phyloP scores from a whole-genome alignment of 2,888 invertebrate species.

The Agrochola lychnidis region DNA sequence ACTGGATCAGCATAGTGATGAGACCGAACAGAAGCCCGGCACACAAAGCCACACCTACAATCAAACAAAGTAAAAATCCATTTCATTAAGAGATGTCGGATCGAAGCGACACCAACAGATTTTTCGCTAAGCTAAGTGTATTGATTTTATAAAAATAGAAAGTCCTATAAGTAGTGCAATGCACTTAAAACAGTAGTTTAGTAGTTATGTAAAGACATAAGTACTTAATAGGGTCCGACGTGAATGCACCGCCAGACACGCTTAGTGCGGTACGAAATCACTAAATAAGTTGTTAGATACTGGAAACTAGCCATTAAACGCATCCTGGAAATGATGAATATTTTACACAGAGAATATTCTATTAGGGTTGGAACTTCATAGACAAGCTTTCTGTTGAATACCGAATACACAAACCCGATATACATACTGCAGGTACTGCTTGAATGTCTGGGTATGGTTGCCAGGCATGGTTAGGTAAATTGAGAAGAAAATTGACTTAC shows the following conservation, averaged over 20 bases:
- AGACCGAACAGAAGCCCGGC: constrained; percentile 95
- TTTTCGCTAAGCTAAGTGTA: constrained; percentile 23
- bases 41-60: constrained; percentile 92
- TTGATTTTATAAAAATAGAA: constrained; percentile 45
- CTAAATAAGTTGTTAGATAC: constrained; percentile 33
- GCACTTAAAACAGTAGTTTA: constrained; percentile 17
- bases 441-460: not conserved
- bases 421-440: not conserved
- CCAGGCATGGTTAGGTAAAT: not conserved
- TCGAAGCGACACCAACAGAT: constrained; percentile 13
- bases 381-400: not conserved
- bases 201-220: constrained; percentile 20
- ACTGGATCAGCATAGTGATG: constrained; percentile 95
- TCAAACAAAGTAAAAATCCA: constrained; percentile 19
- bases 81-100: constrained; percentile 17
- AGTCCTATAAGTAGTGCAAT: constrained; percentile 18
- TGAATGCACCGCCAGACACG: constrained; percentile 26
- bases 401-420: too few relatives aligned
- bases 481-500: constrained; percentile 79
- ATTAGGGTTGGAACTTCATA: not conserved
- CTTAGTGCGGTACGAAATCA: not conserved
- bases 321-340: not conserved
- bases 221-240: not conserved
- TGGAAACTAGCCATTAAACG: constrained; percentile 16
- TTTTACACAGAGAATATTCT: constrained; percentile 4